A percentile compares a stretch with the other conserved stretches of the same genome.
Conservation (phyloP, 2,888 invertebrate species). For the Theretra japonica region DNA sequence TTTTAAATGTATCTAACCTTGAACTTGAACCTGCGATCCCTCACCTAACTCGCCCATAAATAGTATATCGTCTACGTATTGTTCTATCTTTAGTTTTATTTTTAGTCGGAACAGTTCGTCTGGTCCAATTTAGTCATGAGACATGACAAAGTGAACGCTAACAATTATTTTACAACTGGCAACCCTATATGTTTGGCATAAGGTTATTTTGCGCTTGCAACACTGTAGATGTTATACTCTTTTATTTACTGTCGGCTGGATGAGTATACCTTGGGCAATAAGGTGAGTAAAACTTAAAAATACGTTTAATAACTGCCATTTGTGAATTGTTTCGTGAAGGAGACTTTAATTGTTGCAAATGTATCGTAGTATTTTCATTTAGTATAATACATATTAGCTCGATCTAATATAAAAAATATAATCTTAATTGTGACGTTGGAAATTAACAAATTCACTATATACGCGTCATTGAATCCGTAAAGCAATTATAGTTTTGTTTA, state of each 20-base stretch:
- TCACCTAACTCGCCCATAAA: too few relatives aligned
- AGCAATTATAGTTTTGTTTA: too few relatives aligned
- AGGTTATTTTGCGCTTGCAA: conserved; percentile 1
- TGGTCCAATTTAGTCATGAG: conserved; percentile 29
- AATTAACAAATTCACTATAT: too few relatives aligned
- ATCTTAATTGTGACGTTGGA: too few relatives aligned
- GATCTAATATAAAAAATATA: too few relatives aligned
- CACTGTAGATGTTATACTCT: conserved; percentile 62
- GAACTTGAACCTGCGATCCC: too few relatives aligned
- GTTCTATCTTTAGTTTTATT: conserved; percentile 63
- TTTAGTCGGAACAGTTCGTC: conserved; percentile 36
- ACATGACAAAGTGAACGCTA: neutral
- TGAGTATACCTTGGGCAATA: neutral
- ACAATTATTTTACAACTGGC: conserved; percentile 27
- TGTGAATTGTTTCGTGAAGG: neutral
- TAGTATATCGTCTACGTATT: conserved; percentile 26
- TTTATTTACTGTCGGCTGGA: conserved; percentile 39
- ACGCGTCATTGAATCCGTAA: too few relatives aligned
- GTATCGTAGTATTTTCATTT: neutral
- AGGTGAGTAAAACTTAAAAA: neutral
- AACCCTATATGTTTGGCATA: conserved; percentile 40
- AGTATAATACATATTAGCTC: too few relatives aligned
- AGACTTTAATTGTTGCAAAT: neutral
- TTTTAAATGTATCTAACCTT: too few relatives aligned
- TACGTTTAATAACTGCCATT: neutral